phyloP scores from a whole-genome alignment of 2,888 invertebrate species.

The Pristionchus maxplancki region DNA sequence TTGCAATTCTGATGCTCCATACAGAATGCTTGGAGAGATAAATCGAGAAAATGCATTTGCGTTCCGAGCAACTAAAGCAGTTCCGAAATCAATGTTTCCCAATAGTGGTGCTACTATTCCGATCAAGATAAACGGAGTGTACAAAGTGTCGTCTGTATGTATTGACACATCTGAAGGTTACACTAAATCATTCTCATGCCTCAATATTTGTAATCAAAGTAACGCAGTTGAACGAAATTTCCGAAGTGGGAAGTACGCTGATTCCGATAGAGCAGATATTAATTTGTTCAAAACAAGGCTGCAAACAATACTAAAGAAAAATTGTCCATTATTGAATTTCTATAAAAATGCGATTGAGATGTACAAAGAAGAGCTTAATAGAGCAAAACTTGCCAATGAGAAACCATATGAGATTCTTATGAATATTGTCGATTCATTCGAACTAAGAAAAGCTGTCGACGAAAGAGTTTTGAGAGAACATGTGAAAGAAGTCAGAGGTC shows the following conservation, averaged over 20 bases:
- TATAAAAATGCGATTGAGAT: background rate
- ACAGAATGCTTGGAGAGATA: background rate
- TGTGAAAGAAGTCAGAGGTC: background rate
- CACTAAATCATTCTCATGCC: background rate
- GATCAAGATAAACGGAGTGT: background rate
- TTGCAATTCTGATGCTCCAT: background rate
- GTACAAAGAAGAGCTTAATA: background rate
- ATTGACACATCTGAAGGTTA: background rate
- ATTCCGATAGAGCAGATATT: background rate
- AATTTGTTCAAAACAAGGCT: background rate
- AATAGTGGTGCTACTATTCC: background rate
- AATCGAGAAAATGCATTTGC: conserved; percentile 19
- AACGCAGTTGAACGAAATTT: background rate
- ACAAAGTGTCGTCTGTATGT: background rate
- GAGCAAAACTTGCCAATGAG: background rate
- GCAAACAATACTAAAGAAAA: background rate
- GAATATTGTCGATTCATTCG: background rate
- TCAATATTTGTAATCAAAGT: background rate
- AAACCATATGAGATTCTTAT: background rate
- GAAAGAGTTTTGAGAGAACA: background rate
- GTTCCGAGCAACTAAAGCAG: too few species aligned
- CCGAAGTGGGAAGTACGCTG: background rate
- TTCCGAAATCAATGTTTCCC: background rate
- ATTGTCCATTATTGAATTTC: background rate
- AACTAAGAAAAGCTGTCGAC: background rate